Evolutionary conservation across 2,113 vertebrate species (phyloP), one percentile per base, ranked within the genome.

Genomic region (Psammodynastes pulverulentus): DNA sequence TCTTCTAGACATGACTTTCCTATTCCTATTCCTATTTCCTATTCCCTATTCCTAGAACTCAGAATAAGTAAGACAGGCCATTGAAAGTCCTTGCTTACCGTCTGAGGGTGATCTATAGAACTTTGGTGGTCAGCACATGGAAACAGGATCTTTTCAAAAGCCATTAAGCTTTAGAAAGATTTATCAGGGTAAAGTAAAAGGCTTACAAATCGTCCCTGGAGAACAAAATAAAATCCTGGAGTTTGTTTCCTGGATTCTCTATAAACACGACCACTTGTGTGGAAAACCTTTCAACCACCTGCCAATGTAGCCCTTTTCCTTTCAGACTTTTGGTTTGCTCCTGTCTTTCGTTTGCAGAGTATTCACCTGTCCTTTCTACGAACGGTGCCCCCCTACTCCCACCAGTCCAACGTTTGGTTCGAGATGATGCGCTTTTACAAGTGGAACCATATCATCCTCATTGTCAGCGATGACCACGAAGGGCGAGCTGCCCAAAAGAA

Each of bases 321-420:
- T 21, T 34, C 49, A 19, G 8, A 5, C 51, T 10, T 21, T 29
- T 3, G 3, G 0, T 46, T 34, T 9, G 43, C 4, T 15, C 23
- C 12, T 21, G 94, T 93, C 67, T 94, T 95, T 88, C 90, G 72
- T 96, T 87, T 9, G 34, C 98, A 99, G 99, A 99, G 99, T 93
- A 99, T 99, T 97, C 99, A 99, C 96, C 97, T 99, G 95, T 99
- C 99, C 89, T 99, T 99, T 95, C 98, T 99, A 94, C 98, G 99
- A 96, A 99, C 99, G 0, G 99, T 99, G 84, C 99, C 99, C 0
- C 99, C 99, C 0, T 99, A 99, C 95, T 99, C 99, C 87, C 99
- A 99, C 97, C 99, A 99, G 97, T 99, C 99, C 0, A 98, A 99
- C 0, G 99, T 99, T 87, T 99, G 99, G 99, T 99, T 99, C 84